Conservation (phyloP, 2,888 invertebrate genomes). For the Augiades crinisus region DNA sequence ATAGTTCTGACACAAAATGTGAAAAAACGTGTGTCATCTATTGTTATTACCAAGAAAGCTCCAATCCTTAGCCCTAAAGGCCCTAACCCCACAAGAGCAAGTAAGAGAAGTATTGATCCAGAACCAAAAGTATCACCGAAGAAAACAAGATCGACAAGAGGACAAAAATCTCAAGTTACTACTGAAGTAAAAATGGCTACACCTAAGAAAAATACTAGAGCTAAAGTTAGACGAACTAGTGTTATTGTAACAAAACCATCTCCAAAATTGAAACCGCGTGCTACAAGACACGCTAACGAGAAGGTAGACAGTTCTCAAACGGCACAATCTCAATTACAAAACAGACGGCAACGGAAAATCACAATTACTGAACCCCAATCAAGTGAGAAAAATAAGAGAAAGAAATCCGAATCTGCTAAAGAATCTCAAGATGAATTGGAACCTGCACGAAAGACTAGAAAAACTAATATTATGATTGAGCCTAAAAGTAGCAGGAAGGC, state of each 20-base stretch:
- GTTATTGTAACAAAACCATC: slow-evolving; percentile 46
- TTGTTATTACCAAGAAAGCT: slow-evolving; percentile 51
- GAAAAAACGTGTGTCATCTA: slow-evolving; percentile 42
- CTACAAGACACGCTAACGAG: slow-evolving; percentile 27
- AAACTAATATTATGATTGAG: not conserved
- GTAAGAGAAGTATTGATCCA: slow-evolving; percentile 12
- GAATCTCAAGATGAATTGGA: not conserved
- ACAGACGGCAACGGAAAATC: slow-evolving; percentile 28
- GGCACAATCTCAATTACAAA: not conserved
- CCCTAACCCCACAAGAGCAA: not conserved
- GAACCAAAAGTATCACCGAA: slow-evolving; percentile 33
- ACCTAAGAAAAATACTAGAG: slow-evolving; percentile 43
- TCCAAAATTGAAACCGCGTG: slow-evolving; percentile 45
- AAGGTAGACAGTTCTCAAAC: not conserved
- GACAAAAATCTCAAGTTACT: slow-evolving; percentile 20
- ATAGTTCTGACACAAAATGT: no score
- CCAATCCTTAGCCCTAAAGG: slow-evolving; percentile 45
- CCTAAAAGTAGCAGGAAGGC: not conserved
- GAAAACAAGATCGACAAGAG: slow-evolving; percentile 37
- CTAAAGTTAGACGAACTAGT: slow-evolving; percentile 38
- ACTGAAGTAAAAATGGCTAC: slow-evolving; percentile 30
- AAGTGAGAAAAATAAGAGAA: not conserved
- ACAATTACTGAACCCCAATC: not conserved
- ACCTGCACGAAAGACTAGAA: not conserved
- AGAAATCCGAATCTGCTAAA: not conserved